Evolutionary conservation across 2,888 invertebrate species (phyloP), one percentile per base, ranked within the genome.

Genomic region (Plutella xylostella): DNA sequence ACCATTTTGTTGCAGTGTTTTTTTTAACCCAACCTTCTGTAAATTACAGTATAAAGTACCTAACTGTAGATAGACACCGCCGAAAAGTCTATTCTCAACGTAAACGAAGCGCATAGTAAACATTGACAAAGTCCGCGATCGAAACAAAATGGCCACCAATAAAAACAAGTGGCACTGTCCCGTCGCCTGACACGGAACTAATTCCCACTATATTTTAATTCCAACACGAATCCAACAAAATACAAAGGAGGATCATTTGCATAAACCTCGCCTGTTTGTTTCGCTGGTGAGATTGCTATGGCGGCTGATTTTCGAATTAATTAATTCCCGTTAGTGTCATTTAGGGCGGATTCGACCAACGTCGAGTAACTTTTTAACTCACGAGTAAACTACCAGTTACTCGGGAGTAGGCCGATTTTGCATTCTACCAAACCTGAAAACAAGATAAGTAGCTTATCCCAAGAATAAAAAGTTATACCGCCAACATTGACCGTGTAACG

Each of bases 121-220:
- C n/a, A n/a, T n/a, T 28, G 11, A n/a, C 28, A 28, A 28, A 9
- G 28, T 12, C 28, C 28, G n/a, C 28, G 28, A 28, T 28, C 28
- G n/a, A 28, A 28, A 28, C 20, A 15, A 15, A 39, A 39, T 39
- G 25, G 61, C 49, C 53, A 47, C 63, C 68, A 68, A 71, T 73
- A 74, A 74, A 77, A 75, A 72, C 65, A 65, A 66, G 69, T 62
- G 67, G 64, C 57, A 61, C 61, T 20, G 59, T 58, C 65, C 62
- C 70, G 72, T 73, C 78, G 75, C 75, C 76, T 78, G 79, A 79
- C 80, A 75, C 68, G 73, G 71, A 77, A 82, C 79, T 80, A 82
- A 80, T 80, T 78, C 68, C 73, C 69, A 68, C 82, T 78, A 79
- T 80, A 79, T 79, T 79, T 82, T 82, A 82, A 82, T n/a, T n/a